These are phyloP conservation scores for Danaus chrysippus DNA, from an alignment of 2,888 invertebrate genomes.

Conservation along the genomic window DNA sequence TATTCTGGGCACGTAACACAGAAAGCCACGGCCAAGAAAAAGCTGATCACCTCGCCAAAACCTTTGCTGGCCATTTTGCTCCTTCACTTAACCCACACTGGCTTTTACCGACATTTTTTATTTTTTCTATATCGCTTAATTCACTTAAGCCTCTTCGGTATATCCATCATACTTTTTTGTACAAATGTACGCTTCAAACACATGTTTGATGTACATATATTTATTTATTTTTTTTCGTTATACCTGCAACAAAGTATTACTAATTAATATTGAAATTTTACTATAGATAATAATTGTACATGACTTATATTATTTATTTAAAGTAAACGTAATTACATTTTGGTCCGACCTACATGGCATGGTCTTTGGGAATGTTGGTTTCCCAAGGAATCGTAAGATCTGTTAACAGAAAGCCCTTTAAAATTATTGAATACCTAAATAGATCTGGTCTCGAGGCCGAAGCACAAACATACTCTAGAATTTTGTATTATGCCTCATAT, in stretches of 20 bases:
- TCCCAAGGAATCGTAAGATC: too few relatives aligned
- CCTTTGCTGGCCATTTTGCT: constrained; percentile 69
- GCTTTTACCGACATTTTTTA: constrained; percentile 69
- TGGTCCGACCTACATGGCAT: too few relatives aligned
- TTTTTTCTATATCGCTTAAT: constrained; percentile 53
- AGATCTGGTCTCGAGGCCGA: too few relatives aligned
- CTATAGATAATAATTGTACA: not conserved
- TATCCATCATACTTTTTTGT: constrained; percentile 52
- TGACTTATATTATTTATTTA: not conserved
- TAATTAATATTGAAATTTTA: not conserved
- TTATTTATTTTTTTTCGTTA: constrained; percentile 37
- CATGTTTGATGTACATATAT: constrained; percentile 46
- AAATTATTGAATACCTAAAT: too few relatives aligned
- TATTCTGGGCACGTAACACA: constrained; percentile 72
- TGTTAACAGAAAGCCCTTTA: too few relatives aligned
- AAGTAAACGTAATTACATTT: not conserved
- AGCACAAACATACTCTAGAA: too few relatives aligned
- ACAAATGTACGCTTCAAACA: constrained; percentile 44
- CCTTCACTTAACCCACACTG: constrained; percentile 68
- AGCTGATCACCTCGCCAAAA: constrained; percentile 67
- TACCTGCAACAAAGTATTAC: constrained; percentile 53
- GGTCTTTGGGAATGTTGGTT: too few relatives aligned
- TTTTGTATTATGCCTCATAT: too few relatives aligned
- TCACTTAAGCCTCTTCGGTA: constrained; percentile 52
- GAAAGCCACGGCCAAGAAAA: constrained; percentile 69